A percentile compares a stretch with the other conserved stretches of the same genome.
phyloP scores from a whole-genome alignment of 23 tunicate species.

The Corella eumyota region DNA sequence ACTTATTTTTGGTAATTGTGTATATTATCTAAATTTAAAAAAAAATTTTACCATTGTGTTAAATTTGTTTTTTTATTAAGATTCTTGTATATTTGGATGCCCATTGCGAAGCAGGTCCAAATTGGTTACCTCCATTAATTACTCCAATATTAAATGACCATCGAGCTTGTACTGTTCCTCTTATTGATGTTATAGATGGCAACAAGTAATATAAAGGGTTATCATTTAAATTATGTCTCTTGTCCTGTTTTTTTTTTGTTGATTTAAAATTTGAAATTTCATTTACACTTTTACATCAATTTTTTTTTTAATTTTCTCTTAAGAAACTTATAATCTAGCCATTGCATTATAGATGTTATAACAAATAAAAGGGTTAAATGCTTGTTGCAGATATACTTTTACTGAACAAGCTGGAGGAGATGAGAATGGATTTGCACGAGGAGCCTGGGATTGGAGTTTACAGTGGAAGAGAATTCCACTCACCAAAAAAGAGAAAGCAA shows the following conservation, averaged over 20 bases:
- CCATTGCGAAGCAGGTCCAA: conserved; percentile 98
- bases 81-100: conserved; percentile 94
- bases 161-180: conserved; percentile 83
- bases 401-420: conserved; percentile 99
- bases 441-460: conserved; percentile 99
- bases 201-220: conserved; percentile 43
- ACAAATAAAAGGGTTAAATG: too few species aligned
- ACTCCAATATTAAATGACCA: conserved; percentile 89
- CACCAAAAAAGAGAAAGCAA: conserved; percentile 67
- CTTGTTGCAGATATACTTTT: conserved; percentile 88
- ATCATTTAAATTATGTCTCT: neutral
- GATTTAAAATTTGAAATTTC: neutral
- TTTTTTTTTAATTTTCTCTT: too few species aligned
- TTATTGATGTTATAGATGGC: conserved; percentile 97
- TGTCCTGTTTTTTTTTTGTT: neutral
- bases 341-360: too few species aligned
- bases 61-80: conserved; percentile 6
- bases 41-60: too few species aligned
- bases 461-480: conserved; percentile 94
- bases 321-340: too few species aligned
- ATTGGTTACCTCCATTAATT: conserved; percentile 92
- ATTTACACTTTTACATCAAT: too few species aligned
- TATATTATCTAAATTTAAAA: neutral
- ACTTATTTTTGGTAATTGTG: neutral
- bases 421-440: conserved; percentile 83